Base-by-base conservation (phyloP, 2,888 invertebrate genomes). In the Troides aeacus region DNA sequence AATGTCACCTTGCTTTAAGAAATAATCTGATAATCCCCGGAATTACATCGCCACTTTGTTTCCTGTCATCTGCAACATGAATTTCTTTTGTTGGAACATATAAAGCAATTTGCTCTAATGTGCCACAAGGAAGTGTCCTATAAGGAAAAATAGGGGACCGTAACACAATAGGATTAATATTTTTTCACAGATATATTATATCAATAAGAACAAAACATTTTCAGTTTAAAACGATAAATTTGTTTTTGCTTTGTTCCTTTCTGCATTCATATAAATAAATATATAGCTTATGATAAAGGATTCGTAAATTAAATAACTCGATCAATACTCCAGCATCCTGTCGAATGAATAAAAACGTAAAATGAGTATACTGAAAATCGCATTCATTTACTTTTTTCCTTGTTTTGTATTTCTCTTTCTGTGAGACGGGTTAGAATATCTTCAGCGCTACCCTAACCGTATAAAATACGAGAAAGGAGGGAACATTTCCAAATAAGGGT, bases 71-170 rank as follows among this genome's bases (percentile, higher is more conserved):
- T 21, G 23, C 39, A 62, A 21, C 56, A 23, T 58, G 36, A 42
- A 59, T 58, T 63, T 58, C 50, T 50, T 46, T 59, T 57, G 68
- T 59, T 58, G 36, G 24, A 68, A 63, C 67, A 68, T 50, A 68
- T 68, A 63, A 68, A 68, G 68, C 63, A 68, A 68, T 68, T 68
- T 68, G 63, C 63, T 58, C 68, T 68, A 68, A 68, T 68, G 68
- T 59, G 63, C 68, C 58, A 62, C 62, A 67, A 58, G 67, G 57
- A 62, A 67, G 62, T 67, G 67, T 67, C 58, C 58, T 62, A 59
- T 68, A 68, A 68, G 68, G 68, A 68, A 68, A 68, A 68, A 68
- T 68, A 63, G 63, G 53, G 53, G 57, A 58, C 64, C 30, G 39
- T 39, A 64, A 64, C 18, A 39, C 57, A 57, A 18, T 21, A 36